Evolutionary conservation across 2,888 invertebrate genomes (phyloP).

Genomic region (Sepiola atlantica): DNA sequence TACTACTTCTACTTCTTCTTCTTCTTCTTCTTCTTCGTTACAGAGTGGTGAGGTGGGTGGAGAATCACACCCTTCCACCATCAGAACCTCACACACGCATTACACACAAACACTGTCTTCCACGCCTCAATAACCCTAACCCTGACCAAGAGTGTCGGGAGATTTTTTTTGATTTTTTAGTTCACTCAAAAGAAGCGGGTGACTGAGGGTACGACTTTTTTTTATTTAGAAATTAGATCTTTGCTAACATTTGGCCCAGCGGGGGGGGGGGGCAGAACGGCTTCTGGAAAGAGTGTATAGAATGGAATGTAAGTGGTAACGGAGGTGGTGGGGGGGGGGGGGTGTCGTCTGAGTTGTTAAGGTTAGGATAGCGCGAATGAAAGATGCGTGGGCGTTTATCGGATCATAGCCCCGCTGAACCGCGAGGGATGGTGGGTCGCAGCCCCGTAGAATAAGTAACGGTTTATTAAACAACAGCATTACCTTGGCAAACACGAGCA

Average conservation of each 20-base stretch:
- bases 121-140: neutral
- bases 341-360: too few species aligned
- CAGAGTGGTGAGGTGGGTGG: too few species aligned
- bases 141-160: neutral
- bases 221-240: neutral
- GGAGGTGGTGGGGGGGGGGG: too few species aligned
- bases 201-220: neutral
- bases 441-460: too few species aligned
- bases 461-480: too few species aligned
- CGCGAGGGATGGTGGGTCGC: neutral
- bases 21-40: too few species aligned
- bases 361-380: neutral
- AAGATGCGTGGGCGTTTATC: neutral
- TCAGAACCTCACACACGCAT: too few species aligned
- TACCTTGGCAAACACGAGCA: too few species aligned
- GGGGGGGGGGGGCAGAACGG: neutral
- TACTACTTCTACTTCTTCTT: too few species aligned
- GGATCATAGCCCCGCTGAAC: neutral
- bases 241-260: neutral
- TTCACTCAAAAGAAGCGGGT: constrained; percentile 22
- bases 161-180: neutral
- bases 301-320: too few species aligned
- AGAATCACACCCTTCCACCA: too few species aligned
- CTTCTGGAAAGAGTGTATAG: too few species aligned
- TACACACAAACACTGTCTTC: neutral